Percentiles rank a stretch among this genome's conserved stretches.
Conservation (phyloP, 2,113 vertebrate species). For the Cyphomyrus plagiostoma region DNA sequence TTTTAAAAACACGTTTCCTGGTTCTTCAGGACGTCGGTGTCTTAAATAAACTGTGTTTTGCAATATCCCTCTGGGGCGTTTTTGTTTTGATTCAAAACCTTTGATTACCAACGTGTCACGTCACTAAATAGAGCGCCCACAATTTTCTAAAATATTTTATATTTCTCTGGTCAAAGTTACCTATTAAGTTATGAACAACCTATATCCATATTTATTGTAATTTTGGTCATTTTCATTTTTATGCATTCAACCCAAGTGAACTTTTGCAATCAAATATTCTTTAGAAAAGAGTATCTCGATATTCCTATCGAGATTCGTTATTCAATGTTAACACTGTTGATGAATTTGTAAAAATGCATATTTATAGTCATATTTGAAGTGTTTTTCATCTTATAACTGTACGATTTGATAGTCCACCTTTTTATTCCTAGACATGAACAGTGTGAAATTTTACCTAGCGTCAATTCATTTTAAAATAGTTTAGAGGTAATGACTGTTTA, state of each 20-base stretch:
- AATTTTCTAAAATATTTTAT: neutral
- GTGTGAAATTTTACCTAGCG: neutral
- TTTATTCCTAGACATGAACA: neutral
- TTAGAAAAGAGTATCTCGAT: neutral
- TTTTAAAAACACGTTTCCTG: constrained; percentile 50
- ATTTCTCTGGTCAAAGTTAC: neutral
- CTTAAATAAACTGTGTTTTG: constrained; percentile 63
- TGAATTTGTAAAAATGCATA: neutral
- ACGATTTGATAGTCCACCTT: neutral
- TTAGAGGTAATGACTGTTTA: neutral
- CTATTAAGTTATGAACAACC: neutral
- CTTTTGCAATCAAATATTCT: neutral
- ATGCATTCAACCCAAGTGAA: neutral
- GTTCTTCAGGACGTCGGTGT: constrained; percentile 57
- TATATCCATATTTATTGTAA: neutral
- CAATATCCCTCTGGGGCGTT: neutral
- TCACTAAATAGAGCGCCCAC: neutral
- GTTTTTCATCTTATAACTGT: neutral
- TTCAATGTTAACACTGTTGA: neutral
- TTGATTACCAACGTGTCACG: neutral
- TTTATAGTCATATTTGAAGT: neutral
- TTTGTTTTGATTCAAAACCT: neutral
- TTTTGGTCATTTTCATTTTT: neutral
- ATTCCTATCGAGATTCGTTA: neutral
- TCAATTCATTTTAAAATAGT: neutral